Conservation (phyloP, 1,140 invertebrate species). For the Aphelinus atriplicis region DNA sequence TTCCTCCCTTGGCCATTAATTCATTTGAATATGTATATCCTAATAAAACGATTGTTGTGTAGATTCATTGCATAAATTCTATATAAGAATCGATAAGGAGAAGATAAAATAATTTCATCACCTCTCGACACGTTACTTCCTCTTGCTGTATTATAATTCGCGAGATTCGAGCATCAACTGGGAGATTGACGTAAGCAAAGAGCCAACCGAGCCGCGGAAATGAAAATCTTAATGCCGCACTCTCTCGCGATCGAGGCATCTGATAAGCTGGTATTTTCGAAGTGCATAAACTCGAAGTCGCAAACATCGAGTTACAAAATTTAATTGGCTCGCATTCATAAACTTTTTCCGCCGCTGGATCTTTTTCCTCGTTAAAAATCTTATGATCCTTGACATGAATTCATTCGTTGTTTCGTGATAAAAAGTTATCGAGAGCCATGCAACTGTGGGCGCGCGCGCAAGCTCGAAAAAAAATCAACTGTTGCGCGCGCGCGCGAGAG, state of each 20-base stretch:
- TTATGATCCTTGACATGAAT: slow-evolving; percentile 34
- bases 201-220: too few relatives aligned
- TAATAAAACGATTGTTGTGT: too few relatives aligned
- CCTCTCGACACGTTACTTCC: too few relatives aligned
- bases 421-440: slow-evolving; percentile 2
- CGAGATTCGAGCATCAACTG: too few relatives aligned
- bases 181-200: too few relatives aligned
- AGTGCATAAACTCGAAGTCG: not conserved
- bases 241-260: not conserved
- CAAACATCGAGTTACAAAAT: slow-evolving; percentile 18
- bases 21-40: too few relatives aligned
- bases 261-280: slow-evolving; percentile 10
- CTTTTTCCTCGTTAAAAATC: slow-evolving; percentile 17
- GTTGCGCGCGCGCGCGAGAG: too few relatives aligned
- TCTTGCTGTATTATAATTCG: too few relatives aligned
- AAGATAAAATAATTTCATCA: too few relatives aligned
- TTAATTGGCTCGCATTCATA: slow-evolving; percentile 16
- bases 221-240: not conserved
- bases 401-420: slow-evolving; percentile 31
- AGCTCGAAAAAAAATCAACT: too few relatives aligned
- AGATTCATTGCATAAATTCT: not conserved
- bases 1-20: too few relatives aligned
- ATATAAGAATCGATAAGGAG: not conserved
- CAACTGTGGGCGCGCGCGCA: too few relatives aligned
- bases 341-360: not conserved